Evolutionary conservation across 1,140 invertebrate genomes (phyloP).

Genomic region (Zaprionus ghesquierei): DNA sequence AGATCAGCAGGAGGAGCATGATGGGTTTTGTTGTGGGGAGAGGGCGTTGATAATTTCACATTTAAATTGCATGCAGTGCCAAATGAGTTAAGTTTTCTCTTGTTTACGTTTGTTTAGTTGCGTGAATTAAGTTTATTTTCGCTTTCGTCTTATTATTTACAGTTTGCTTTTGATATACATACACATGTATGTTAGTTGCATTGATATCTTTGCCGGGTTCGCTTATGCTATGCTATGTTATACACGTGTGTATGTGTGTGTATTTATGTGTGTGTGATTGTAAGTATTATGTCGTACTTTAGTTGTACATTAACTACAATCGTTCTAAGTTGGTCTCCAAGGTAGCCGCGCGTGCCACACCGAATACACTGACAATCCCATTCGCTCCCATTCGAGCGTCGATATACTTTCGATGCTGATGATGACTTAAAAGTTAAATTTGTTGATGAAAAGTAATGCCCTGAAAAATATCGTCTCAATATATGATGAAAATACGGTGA

Average conservation of each 20-base stretch:
- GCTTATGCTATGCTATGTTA: conserved; percentile 35
- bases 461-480: too few species aligned
- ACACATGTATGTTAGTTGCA: conserved; percentile 71
- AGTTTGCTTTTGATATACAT: conserved; percentile 52
- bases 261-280: conserved; percentile 39
- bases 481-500: too few species aligned
- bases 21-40: not conserved
- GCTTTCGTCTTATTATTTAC: conserved; percentile 30
- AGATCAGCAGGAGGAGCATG: not conserved
- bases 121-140: conserved; percentile 34
- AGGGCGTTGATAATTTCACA: conserved; percentile 42
- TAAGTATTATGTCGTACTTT: conserved; percentile 40
- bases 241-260: conserved; percentile 35
- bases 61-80: conserved; percentile 75
- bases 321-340: conserved; percentile 22
- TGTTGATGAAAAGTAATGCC: too few species aligned
- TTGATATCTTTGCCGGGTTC: conserved; percentile 56
- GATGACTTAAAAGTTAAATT: conserved; percentile 80
- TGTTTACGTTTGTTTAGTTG: conserved; percentile 35
- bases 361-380: conserved; percentile 11
- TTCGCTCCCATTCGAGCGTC: too few species aligned
- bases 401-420: not conserved
- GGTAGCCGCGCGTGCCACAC: not conserved
- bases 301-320: conserved; percentile 37
- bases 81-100: conserved; percentile 56